Conservation (phyloP, 2,797 vertebrate genomes). For the Crenichthys baileyi region DNA sequence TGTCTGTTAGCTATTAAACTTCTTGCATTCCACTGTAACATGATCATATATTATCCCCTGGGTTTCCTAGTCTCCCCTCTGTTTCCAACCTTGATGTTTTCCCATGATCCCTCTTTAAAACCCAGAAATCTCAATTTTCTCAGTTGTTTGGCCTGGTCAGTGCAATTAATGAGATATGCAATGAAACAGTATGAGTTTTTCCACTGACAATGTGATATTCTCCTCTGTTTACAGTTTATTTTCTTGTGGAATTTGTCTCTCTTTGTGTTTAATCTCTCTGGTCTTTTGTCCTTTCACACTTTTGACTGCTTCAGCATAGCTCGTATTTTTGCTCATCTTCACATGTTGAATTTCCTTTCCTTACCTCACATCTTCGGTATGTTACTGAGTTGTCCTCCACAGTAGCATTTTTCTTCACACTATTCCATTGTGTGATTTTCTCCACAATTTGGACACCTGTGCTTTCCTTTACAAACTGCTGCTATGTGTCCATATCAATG, state of each 20-base stretch:
- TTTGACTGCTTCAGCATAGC: background rate
- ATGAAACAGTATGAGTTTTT: background rate
- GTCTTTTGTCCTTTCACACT: background rate
- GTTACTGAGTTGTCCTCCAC: background rate
- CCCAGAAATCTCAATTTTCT: background rate
- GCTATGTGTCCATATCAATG: background rate
- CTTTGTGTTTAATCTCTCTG: background rate
- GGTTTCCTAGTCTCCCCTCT: too few species aligned
- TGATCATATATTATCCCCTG: background rate
- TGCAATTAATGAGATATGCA: background rate
- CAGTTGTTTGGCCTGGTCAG: background rate
- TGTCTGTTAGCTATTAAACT: too few species aligned
- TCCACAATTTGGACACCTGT: conserved; percentile 1
- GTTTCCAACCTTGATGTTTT: background rate
- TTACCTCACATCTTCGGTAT: background rate
- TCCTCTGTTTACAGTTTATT: background rate
- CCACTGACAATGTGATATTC: background rate
- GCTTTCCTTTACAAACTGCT: background rate
- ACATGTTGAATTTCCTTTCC: background rate
- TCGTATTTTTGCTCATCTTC: background rate
- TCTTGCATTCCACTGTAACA: background rate
- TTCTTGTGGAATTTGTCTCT: background rate
- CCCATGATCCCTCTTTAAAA: background rate
- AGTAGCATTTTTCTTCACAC: conserved; percentile 9
- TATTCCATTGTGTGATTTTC: background rate